phyloP scores from a whole-genome alignment of 2,113 vertebrate species.

The Desmodus rotundus region DNA sequence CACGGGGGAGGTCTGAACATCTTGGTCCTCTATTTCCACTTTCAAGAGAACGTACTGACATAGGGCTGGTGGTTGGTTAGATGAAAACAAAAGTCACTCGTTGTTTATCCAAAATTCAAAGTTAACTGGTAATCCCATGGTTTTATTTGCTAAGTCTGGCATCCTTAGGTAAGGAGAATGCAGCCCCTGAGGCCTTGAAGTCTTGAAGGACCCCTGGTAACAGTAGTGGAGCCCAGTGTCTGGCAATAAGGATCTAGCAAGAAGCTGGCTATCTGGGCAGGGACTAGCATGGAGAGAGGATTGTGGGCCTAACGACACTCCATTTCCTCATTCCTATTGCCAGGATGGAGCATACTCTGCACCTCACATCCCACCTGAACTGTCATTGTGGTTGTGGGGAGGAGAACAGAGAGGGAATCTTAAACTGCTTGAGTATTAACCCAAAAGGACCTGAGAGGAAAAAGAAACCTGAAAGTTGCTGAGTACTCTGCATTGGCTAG shows the following conservation, averaged over 20 bases:
- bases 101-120: constrained; percentile 6
- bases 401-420: not conserved
- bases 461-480: not conserved
- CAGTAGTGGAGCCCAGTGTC: not conserved
- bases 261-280: not conserved
- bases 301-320: no score
- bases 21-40: not conserved
- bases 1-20: not conserved
- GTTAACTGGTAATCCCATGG: not conserved
- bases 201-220: not conserved
- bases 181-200: not conserved
- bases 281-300: not conserved
- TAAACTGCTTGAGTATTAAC: constrained; percentile 5
- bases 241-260: not conserved
- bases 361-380: not conserved
- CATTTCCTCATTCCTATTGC: not conserved
- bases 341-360: not conserved
- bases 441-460: not conserved
- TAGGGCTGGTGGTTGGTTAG: not conserved
- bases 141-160: constrained; percentile 29
- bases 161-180: not conserved
- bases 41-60: not conserved
- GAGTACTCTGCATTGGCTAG: not conserved
- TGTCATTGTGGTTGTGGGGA: not conserved
- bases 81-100: not conserved